These are phyloP conservation scores for Torymus texanus DNA, from an alignment of 2,888 invertebrate species.

Conservation along the genomic window DNA sequence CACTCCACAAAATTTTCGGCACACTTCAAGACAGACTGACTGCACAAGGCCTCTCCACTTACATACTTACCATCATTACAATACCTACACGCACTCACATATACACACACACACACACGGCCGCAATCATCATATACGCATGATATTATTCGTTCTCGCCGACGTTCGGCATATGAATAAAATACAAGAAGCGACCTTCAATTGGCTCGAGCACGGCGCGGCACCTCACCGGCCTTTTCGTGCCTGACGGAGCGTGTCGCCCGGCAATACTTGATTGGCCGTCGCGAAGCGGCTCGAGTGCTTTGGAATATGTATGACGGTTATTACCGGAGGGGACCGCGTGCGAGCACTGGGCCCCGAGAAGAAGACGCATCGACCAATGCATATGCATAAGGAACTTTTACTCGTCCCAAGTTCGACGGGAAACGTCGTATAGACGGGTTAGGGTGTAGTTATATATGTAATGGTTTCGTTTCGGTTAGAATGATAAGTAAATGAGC, in stretches of 20 bases:
- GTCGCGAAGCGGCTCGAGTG: background rate
- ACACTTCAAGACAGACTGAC: background rate
- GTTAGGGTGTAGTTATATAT: no score
- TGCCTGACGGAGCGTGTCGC: slow-evolving; percentile 47
- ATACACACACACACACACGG: background rate
- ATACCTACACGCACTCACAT: background rate
- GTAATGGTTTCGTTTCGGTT: no score
- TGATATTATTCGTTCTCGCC: background rate
- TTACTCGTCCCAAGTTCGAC: background rate
- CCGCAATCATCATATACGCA: no score
- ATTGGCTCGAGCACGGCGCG: slow-evolving; percentile 14
- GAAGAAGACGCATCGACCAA: slow-evolving; percentile 1
- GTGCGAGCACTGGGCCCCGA: background rate
- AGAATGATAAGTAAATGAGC: no score
- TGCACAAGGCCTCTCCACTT: background rate
- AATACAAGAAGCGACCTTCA: slow-evolving; percentile 48
- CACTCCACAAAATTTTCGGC: background rate
- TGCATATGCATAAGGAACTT: slow-evolving; percentile 33
- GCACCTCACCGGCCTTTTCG: slow-evolving; percentile 32
- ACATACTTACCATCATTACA: background rate
- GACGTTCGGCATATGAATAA: slow-evolving; percentile 40
- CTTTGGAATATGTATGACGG: slow-evolving; percentile 39
- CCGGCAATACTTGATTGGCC: slow-evolving; percentile 33
- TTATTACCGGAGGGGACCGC: slow-evolving; percentile 19
- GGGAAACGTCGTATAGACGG: no score